A percentile compares a stretch with the other conserved stretches of the same genome.
Conservation (phyloP, 2,888 invertebrate genomes). For the Leptinotarsa juncta region DNA sequence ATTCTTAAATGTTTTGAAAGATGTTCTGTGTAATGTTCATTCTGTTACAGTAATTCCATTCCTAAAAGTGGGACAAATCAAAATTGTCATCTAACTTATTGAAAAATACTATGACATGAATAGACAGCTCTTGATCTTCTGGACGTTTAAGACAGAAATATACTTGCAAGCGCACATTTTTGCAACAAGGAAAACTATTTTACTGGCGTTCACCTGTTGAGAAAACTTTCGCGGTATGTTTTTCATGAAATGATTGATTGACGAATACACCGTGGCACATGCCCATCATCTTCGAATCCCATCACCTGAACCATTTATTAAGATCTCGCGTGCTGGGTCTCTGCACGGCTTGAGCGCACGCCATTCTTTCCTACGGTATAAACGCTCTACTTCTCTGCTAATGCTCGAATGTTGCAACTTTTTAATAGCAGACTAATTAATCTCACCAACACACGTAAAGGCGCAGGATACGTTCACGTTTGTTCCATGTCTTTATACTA, state of each 20-base stretch:
- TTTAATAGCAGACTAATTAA: constrained; percentile 42
- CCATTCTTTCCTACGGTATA: constrained; percentile 22
- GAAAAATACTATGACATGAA: no score
- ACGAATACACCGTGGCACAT: constrained; percentile 4
- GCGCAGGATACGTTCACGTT: constrained; percentile 14
- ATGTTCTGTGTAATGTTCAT: no score
- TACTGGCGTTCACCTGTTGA: not conserved
- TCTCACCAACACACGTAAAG: constrained; percentile 41
- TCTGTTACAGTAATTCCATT: no score
- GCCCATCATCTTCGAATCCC: constrained; percentile 32
- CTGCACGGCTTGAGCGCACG: constrained; percentile 27
- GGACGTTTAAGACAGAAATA: no score
- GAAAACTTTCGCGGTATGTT: not conserved
- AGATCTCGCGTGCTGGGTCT: constrained; percentile 30
- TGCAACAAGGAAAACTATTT: no score
- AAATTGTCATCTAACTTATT: no score
- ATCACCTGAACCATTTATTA: constrained; percentile 38
- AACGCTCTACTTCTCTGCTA: constrained; percentile 32
- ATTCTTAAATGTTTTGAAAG: no score
- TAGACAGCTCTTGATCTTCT: no score
- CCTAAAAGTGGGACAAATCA: no score
- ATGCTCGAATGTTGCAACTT: constrained; percentile 38
- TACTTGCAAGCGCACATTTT: no score
- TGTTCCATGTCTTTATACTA: constrained; percentile 14
- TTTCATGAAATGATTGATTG: constrained; percentile 21